Conservation (phyloP, 2,797 vertebrate genomes). For the Falco berigora region DNA sequence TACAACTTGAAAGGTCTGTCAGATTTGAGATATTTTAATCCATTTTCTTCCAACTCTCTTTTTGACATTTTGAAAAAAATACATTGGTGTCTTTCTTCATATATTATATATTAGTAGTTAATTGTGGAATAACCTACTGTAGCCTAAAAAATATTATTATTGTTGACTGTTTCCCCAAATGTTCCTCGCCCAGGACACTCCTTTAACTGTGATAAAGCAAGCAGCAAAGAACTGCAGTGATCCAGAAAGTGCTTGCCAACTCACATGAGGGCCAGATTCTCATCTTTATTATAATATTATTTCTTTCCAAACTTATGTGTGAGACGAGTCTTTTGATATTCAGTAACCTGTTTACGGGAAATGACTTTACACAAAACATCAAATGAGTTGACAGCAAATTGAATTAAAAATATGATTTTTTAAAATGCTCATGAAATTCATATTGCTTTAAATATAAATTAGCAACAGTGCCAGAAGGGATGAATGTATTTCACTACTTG, state of each 20-base stretch:
- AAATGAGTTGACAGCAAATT: slow-evolving; percentile 59
- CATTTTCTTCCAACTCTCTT: neutral
- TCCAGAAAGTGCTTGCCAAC: neutral
- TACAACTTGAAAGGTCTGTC: neutral
- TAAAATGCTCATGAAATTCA: slow-evolving; percentile 58
- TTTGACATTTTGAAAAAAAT: neutral
- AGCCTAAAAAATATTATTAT: neutral
- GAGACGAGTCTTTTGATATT: slow-evolving; percentile 59
- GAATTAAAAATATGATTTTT: slow-evolving; percentile 58
- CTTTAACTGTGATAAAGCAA: neutral
- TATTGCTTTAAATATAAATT: slow-evolving; percentile 65
- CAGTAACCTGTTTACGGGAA: slow-evolving; percentile 54
- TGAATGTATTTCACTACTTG: slow-evolving; percentile 13
- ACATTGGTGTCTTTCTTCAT: neutral
- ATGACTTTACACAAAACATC: slow-evolving; percentile 59
- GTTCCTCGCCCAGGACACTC: neutral
- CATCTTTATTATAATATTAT: slow-evolving; percentile 25
- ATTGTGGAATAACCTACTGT: neutral
- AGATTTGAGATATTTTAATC: neutral
- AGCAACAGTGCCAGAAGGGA: slow-evolving; percentile 35
- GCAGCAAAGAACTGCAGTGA: neutral
- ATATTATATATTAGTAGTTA: neutral
- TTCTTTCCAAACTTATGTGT: neutral
- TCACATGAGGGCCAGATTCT: neutral
- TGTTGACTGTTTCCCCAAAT: neutral